Evolutionary conservation across 2,797 vertebrate genomes (phyloP), one percentile per base, ranked within the genome.

Genomic region (Holocentrus rufus): DNA sequence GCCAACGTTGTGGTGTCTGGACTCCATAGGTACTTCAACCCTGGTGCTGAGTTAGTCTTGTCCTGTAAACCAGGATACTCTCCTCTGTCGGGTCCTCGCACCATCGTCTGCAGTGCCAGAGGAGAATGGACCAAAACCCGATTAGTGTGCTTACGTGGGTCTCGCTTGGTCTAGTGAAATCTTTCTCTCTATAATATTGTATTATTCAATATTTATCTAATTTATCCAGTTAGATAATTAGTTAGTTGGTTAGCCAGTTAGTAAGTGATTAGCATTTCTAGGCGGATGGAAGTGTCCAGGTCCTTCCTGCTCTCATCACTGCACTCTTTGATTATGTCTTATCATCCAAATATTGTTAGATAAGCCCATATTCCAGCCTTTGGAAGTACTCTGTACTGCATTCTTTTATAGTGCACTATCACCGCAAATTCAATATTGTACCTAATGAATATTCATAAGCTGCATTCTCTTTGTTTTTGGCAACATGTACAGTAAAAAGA

Each of bases 71-170:
- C 73, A 0, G 96, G 96, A 2, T 93, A 95, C 22, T n/a, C 71
- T 9, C 82, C 92, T 1, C 50, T 85, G 2, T 79, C 0, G 0
- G 91, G 91, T 3, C 87, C 87, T 4, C 91, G 90, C 59, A 93
- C 5, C 30, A 95, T 95, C 30, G 71, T 66, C 11, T 97, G 96
- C 76, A 82, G 42, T 0, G 63, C 8, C 0, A 75, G 47, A 0
- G 95, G 95, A 72, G 27, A 34, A 1, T 97, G 96, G 96, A 87
- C 92, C 1, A 42, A 64, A 42, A 93, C 93, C 42, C 92, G 79
- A 0, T 42, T 97, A 11, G 81, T 20, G 1, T 98, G 97, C 76
- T 76, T 18, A 65, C 91, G 97, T 97, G 85, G 88, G 96, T 95
- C 50, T 77, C 23, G 5, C 4, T 63, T 66, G 56, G 52, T 72